Conservation (phyloP, 2,797 vertebrate species). For the Molossus alvarezi region DNA sequence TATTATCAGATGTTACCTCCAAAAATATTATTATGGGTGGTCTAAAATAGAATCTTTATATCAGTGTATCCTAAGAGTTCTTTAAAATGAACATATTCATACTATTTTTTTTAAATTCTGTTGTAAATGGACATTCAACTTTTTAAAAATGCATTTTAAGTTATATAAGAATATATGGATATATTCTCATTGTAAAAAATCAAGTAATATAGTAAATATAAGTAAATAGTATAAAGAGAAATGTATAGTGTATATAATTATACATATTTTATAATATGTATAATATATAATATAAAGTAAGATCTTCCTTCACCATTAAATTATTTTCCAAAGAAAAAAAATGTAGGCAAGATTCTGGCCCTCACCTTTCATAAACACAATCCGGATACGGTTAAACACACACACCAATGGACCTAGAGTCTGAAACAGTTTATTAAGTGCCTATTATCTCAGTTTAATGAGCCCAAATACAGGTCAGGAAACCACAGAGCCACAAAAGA, state of each 20-base stretch:
- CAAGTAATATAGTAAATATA: background rate
- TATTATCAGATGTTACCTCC: slow-evolving; percentile 8
- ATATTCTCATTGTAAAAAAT: slow-evolving; percentile 26
- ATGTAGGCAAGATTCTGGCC: background rate
- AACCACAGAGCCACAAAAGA: background rate
- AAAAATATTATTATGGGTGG: background rate
- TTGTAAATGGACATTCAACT: slow-evolving; percentile 11
- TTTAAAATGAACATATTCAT: slow-evolving; percentile 16
- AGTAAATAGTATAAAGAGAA: slow-evolving; percentile 1
- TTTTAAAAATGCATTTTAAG: slow-evolving; percentile 15
- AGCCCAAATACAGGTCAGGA: background rate
- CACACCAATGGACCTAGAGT: background rate
- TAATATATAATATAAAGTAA: slow-evolving; percentile 10
- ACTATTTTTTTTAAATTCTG: slow-evolving; percentile 6
- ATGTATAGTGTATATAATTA: background rate
- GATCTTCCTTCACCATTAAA: background rate
- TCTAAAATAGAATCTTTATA: slow-evolving; percentile 12
- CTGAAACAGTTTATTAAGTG: background rate
- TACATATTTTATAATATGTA: background rate
- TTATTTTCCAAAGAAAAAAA: slow-evolving; percentile 51
- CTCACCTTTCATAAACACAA: slow-evolving; percentile 6
- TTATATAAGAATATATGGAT: background rate
- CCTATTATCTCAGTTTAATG: background rate
- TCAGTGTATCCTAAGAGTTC: background rate
- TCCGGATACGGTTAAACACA: background rate